These are phyloP conservation scores for Tichodroma muraria DNA, from an alignment of 2,113 vertebrate species.

Conservation along the genomic window DNA sequence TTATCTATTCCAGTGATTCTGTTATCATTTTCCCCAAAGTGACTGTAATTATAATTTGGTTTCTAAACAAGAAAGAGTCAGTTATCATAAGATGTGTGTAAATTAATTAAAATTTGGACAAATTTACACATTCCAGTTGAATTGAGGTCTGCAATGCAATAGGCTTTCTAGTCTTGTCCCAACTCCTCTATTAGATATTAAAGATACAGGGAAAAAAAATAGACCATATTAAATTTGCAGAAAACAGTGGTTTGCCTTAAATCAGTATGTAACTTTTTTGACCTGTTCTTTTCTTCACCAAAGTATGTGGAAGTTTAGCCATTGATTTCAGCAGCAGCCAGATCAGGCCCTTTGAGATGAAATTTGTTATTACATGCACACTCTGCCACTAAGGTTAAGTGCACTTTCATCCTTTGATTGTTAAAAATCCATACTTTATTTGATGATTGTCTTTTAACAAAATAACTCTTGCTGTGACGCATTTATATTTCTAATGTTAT, in stretches of 20 bases:
- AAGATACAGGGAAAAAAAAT: neutral
- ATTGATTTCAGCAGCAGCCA: conserved; percentile 25
- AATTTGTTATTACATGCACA: conserved; percentile 48
- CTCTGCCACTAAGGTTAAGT: conserved; percentile 35
- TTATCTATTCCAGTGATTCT: neutral
- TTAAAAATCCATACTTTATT: conserved; percentile 63
- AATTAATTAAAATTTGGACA: neutral
- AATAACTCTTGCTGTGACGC: conserved; percentile 54
- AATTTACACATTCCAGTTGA: neutral
- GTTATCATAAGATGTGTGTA: neutral
- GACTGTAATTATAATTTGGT: neutral
- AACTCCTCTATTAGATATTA: neutral
- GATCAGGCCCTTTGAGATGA: conserved; percentile 45
- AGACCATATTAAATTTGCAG: neutral
- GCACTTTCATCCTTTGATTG: conserved; percentile 51
- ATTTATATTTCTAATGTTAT: conserved; percentile 58
- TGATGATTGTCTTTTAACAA: conserved; percentile 60
- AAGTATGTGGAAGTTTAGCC: neutral
- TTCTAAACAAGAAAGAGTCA: neutral
- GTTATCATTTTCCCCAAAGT: neutral
- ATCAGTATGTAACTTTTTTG: neutral
- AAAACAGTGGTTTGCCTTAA: neutral
- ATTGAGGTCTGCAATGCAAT: neutral
- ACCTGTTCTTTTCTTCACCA: neutral
- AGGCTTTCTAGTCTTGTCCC: neutral